A percentile compares a stretch with the other conserved stretches of the same genome.
These are phyloP conservation scores for Orchestia grillus DNA, from an alignment of 1,140 invertebrate genomes.

Conservation along the genomic window DNA sequence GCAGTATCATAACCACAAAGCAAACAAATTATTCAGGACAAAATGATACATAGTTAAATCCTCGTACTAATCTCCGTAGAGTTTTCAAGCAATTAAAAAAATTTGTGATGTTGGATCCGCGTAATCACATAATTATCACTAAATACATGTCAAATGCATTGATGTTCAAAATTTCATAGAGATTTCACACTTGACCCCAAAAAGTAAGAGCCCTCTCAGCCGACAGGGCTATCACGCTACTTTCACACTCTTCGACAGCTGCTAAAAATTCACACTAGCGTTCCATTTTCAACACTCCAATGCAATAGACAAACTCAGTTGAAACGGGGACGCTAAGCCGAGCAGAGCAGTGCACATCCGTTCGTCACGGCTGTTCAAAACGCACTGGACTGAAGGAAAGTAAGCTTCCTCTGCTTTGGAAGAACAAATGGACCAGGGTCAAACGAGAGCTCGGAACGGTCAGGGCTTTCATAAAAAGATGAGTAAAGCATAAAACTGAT, in stretches of 20 bases:
- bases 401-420: background rate
- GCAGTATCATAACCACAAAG: no score
- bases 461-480: no score
- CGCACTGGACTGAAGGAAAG: background rate
- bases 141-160: background rate
- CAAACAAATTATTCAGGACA: background rate
- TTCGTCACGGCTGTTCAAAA: background rate
- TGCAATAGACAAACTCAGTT: background rate
- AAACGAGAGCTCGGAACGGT: background rate
- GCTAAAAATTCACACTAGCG: background rate
- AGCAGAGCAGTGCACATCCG: background rate
- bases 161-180: background rate
- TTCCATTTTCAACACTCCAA: background rate
- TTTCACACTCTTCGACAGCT: background rate
- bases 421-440: background rate
- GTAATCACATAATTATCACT: background rate
- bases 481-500: no score
- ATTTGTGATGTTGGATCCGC: background rate
- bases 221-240: background rate
- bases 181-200: background rate
- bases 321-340: background rate
- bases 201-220: background rate
- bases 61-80: background rate
- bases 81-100: background rate
- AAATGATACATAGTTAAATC: background rate